Evolutionary conservation across 2,888 invertebrate genomes (phyloP).

Genomic region (Hyppa rectilinea): DNA sequence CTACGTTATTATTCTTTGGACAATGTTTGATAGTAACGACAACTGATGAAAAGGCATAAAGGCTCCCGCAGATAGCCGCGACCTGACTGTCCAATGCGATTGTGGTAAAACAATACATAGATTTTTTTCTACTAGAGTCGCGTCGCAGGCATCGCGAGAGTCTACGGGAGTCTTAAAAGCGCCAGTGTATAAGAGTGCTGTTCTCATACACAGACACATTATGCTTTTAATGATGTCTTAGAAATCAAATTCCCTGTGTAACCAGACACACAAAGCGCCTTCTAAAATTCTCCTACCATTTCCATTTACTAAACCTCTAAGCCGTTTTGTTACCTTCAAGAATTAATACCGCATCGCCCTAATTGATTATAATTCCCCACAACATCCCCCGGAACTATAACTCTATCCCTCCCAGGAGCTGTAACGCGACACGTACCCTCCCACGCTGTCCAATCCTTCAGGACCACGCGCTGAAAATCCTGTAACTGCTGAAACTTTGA

Average conservation of each 20-base stretch:
- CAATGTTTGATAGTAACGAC: no score
- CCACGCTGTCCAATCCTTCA: background rate
- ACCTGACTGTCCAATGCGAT: no score
- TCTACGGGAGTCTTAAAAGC: no score
- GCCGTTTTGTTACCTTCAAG: background rate
- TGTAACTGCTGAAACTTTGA: conserved; percentile 48
- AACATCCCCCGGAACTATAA: conserved; percentile 20
- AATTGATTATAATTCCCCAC: conserved; percentile 16
- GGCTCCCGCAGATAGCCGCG: no score
- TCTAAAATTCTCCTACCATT: background rate
- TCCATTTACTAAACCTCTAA: background rate
- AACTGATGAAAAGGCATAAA: no score
- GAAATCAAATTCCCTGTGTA: background rate
- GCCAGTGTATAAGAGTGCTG: no score
- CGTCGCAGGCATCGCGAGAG: no score
- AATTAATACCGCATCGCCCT: background rate
- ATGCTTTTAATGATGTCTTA: no score
- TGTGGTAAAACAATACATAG: no score
- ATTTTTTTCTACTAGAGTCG: no score
- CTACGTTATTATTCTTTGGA: no score
- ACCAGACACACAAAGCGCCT: background rate
- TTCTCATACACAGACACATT: no score
- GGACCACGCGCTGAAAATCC: conserved; percentile 6
- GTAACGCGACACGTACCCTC: conserved; percentile 22
- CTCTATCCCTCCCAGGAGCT: conserved; percentile 8